These are phyloP conservation scores for Papilio dardanus DNA, from an alignment of 1,140 invertebrate species.

Conservation along the genomic window DNA sequence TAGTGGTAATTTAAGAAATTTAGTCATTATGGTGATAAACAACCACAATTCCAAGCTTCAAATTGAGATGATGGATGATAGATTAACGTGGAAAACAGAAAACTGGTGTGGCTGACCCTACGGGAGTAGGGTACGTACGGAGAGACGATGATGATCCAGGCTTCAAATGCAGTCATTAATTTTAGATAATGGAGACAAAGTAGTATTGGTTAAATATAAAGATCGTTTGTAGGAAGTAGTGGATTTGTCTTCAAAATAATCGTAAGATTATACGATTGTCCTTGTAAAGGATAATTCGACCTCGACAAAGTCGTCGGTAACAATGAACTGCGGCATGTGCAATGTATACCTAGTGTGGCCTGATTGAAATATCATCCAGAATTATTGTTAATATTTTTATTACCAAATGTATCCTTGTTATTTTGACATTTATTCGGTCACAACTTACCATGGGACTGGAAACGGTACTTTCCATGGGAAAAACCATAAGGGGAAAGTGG, in stretches of 20 bases:
- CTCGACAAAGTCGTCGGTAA: slow-evolving; percentile 2
- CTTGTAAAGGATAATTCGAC: slow-evolving; percentile 1
- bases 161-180: too few relatives aligned
- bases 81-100: too few relatives aligned
- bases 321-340: neutral
- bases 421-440: neutral
- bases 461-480: neutral
- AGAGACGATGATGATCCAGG: too few relatives aligned
- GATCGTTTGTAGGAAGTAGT: neutral
- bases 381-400: neutral
- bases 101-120: too few relatives aligned
- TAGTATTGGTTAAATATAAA: neutral
- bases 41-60: too few relatives aligned
- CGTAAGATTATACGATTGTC: neutral
- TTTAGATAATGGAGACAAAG: neutral
- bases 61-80: too few relatives aligned
- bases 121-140: too few relatives aligned
- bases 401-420: neutral
- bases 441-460: neutral
- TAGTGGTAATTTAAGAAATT: too few relatives aligned
- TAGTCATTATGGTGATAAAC: too few relatives aligned
- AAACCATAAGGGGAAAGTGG: neutral
- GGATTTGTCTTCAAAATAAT: neutral
- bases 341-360: neutral
- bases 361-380: neutral